Evolutionary conservation across 1,140 invertebrate species (phyloP), one percentile per base, ranked within the genome.

Genomic region (Scylla paramamosain): DNA sequence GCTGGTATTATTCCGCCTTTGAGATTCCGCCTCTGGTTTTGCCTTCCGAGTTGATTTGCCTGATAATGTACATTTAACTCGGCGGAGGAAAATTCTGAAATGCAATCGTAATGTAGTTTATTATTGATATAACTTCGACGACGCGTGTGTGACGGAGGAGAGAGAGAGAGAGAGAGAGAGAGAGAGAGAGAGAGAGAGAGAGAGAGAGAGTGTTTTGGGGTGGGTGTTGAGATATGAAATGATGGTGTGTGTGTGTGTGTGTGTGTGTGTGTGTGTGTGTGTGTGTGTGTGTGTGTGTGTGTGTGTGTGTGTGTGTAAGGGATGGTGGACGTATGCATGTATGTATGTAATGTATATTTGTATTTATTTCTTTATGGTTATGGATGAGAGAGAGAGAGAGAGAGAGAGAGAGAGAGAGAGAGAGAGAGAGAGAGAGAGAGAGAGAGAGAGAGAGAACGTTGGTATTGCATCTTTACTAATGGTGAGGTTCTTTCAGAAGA

Each of bases 61-160:
- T 94, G 95, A 95, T 95, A 92, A 96, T 96, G 93, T 96, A 96
- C 95, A 95, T 95, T 95, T 96, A 95, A 92, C 95, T 96, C 94
- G 94, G 93, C 93, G 84, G 92, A 82, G 92, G 92, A 93, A 93
- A 93, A 93, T 93, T n/a, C 45, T 93, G 83, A 93, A 93, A 93
- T 86, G 92, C 92, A 48, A 48, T 84, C 77, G 92, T 93, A 93
- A 93, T 86, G 46, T 48, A 67, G 39, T 93, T 93, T 93, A 93
- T 93, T 93, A 93, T 48, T 48, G 92, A 86, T 86, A 93, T 93
- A 84, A 89, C 93, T 86, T 84, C 12, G 77, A 16, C n/a, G 48
- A 39, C n/a, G 48, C 39, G 88, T 45, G 39, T 52, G 88, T 45
- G 67, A 77, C 6, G n/a, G 67, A 25, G 67, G 67, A 77, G 10